A percentile compares a stretch with the other conserved stretches of the same genome.
These are phyloP conservation scores for Vulpes lagopus DNA, from an alignment of 2,113 vertebrate species.

Conservation along the genomic window DNA sequence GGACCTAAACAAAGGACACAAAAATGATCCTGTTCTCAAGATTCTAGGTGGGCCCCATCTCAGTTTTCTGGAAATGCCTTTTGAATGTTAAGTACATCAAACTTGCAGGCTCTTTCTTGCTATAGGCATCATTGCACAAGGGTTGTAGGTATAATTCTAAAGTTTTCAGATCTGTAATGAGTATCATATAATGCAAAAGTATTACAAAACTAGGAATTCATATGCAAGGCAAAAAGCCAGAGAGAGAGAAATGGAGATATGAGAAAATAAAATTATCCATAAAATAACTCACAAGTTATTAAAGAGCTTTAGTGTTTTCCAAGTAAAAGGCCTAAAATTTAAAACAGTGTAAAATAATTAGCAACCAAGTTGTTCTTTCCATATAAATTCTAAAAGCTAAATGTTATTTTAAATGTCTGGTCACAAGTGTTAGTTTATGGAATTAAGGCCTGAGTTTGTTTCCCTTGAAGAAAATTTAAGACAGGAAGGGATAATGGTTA, in stretches of 20 bases:
- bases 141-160: neutral
- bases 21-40: slow-evolving; percentile 48
- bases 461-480: slow-evolving; percentile 18
- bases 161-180: neutral
- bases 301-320: neutral
- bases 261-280: slow-evolving; percentile 20
- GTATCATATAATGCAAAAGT: neutral
- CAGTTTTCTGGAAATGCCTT: slow-evolving; percentile 35
- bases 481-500: neutral
- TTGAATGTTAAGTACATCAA: neutral
- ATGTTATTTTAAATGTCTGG: slow-evolving; percentile 20
- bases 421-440: neutral
- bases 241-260: slow-evolving; percentile 34
- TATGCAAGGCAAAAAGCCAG: neutral
- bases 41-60: neutral
- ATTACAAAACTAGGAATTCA: slow-evolving; percentile 36
- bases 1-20: neutral
- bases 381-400: slow-evolving; percentile 35
- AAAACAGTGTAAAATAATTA: slow-evolving; percentile 36
- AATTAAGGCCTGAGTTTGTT: neutral
- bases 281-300: neutral
- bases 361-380: neutral
- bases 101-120: neutral
- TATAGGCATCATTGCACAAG: neutral
- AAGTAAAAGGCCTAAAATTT: slow-evolving; percentile 41